Base-by-base conservation (phyloP, 2,888 invertebrate genomes). In the Thelaira solivaga region DNA sequence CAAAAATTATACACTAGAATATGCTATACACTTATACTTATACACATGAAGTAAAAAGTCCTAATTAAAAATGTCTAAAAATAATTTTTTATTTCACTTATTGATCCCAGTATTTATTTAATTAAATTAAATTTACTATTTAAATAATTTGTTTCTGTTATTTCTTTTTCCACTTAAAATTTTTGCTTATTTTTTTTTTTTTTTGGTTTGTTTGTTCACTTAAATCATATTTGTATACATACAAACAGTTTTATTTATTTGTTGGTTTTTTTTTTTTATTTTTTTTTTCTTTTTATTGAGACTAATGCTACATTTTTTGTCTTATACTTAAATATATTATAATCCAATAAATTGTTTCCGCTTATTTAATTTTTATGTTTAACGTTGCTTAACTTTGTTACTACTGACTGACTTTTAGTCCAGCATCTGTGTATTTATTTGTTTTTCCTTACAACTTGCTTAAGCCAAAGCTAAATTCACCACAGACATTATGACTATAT, bases 381-480 rank as follows among this genome's bases (percentile, higher is more conserved):
- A 53, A 53, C 65, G 75, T 59, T 69, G 75, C 65, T 71, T 75
- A 55, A 75, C 65, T 78, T 69, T 55, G 45, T 71, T 65, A 75
- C 64, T 51, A 78, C 78, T 78, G 78, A 67, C 59, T 69, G 47
- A 10, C 34, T 64, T 74, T 53, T 13, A 26, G 20, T 47, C 2
- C 78, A 78, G 78, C 75, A 75, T 78, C 69, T 59, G 59, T 65
- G 64, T 71, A 75, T 78, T 71, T 78, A 78, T 68, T 73, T 51
- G 11, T 18, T 31, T 72, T 39, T 64, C 29, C 26, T 22, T 29
- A 13, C 10, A 36, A 10, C n/a, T 16, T 29, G 34, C 20, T 67
- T 24, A 45, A 39, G 55, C 26, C 36, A 22, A 6, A 18, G 6
- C 13, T 5, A 49, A 61, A 61, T 69, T 61, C 75, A 74, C 78